Conservation (phyloP, 2,113 vertebrate genomes). For the Regulus satrapa region DNA sequence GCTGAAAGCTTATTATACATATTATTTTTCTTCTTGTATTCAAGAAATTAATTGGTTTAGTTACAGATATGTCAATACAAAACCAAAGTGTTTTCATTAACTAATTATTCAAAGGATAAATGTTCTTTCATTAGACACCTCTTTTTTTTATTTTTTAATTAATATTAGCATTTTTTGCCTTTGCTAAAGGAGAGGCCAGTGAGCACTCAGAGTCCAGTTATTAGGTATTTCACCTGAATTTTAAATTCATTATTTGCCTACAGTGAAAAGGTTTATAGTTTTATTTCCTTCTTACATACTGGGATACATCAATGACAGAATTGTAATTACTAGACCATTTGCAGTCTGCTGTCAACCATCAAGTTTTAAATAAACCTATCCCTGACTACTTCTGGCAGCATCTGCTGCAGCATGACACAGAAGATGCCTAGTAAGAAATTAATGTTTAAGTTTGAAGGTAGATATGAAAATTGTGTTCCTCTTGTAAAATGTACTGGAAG, state of each 20-base stretch:
- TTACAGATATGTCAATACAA: neutral
- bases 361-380: neutral
- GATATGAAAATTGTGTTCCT: neutral
- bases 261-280: neutral
- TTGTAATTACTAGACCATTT: neutral
- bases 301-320: neutral
- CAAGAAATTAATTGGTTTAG: neutral
- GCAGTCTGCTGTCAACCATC: neutral
- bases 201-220: neutral
- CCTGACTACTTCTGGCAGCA: neutral
- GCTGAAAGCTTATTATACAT: neutral
- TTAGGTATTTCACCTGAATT: neutral
- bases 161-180: neutral
- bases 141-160: accelerated
- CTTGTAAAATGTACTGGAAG: neutral
- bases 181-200: neutral
- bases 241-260: neutral
- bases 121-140: neutral
- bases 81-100: neutral
- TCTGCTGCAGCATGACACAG: neutral
- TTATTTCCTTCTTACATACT: neutral
- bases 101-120: neutral
- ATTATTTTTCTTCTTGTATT: neutral
- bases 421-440: neutral
- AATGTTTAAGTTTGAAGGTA: neutral